Evolutionary conservation across 2,797 vertebrate genomes (phyloP).

Genomic region (Iguana delicatissima): DNA sequence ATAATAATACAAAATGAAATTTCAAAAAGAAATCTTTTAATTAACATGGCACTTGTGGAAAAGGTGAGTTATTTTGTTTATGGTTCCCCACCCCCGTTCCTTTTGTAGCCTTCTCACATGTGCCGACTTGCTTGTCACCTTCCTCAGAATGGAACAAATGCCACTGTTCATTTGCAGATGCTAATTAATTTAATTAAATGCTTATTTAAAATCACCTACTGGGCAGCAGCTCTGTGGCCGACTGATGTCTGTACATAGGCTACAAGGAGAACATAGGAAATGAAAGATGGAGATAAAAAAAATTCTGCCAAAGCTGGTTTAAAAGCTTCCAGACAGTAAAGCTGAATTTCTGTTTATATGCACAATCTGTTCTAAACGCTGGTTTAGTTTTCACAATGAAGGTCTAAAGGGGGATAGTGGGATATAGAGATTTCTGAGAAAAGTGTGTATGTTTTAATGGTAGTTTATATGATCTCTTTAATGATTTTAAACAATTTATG

Average conservation of each 20-base stretch:
- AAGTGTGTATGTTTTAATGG: neutral
- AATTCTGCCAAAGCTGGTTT: neutral
- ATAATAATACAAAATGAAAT: conserved; percentile 70
- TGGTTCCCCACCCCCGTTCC: conserved; percentile 25
- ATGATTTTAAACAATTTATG: conserved; percentile 9
- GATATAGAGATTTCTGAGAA: neutral
- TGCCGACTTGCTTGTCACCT: neutral
- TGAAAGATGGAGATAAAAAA: neutral
- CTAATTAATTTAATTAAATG: conserved; percentile 29
- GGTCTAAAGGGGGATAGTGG: neutral
- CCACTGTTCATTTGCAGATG: neutral
- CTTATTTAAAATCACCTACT: conserved; percentile 11
- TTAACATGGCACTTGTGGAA: conserved; percentile 65
- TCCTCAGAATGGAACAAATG: neutral
- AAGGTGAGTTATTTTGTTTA: conserved; percentile 54
- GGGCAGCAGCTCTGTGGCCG: neutral
- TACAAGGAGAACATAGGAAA: neutral
- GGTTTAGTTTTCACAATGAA: conserved; percentile 29
- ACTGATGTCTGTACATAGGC: neutral
- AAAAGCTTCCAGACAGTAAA: neutral
- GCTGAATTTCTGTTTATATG: conserved; percentile 42
- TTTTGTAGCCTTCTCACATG: conserved; percentile 9
- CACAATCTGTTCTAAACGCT: conserved; percentile 25
- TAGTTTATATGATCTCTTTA: conserved; percentile 60
- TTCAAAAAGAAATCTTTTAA: conserved; percentile 59